Base-by-base conservation (phyloP, 30 jellyfish, hydroid and myxozoan genomes). In the Chrysaora quinquecirrha region DNA sequence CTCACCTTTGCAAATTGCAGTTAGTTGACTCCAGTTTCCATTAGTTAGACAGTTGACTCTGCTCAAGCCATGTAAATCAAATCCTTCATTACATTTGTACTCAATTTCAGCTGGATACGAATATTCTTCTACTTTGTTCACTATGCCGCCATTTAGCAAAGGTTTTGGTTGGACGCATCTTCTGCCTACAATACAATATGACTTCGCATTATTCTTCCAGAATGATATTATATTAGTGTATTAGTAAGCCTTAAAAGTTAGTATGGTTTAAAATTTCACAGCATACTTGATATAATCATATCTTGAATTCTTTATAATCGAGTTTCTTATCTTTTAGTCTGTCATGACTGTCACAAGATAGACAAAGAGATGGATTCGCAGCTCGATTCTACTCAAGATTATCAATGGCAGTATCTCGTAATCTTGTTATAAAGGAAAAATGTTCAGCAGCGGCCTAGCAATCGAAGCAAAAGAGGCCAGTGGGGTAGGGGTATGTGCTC, bases 1-100 rank as follows among this genome's bases (percentile, higher is more conserved):
- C n/a, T n/a, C 19, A 52, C 68, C 68, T 10, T 10, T 25, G 25
- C 68, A 52, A 25, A 7, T 52, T 52, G 68, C 68, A 2, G 9
- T 20, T 20, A 52, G 25, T 52, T 52, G 12, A 52, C 25, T 52
- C 96, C 96, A 85, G 12, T 64, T 64, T 14, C 89, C 89, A 48
- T 25, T 46, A 30, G 71, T 60, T 48, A 22, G n/a, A 34, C 96
- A 85, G 1, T 75, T 61, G n/a, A 85, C 27, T 49, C 31, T 23
- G 3, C 11, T n/a, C 7, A 85, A 34, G 1, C 86, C 89, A 30
- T 23, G 46, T 29, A 54, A 2, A 33, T n/a, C 58, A 75, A 20
- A 85, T 14, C 96, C 96, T 0, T 11, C 29, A 34, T 46, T 23
- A 49, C 96, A 85, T 24, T 21, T 31, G 30, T 52, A 52, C 19